These are phyloP conservation scores for Trogon surrucura DNA, from an alignment of 2,113 vertebrate genomes.

Conservation along the genomic window DNA sequence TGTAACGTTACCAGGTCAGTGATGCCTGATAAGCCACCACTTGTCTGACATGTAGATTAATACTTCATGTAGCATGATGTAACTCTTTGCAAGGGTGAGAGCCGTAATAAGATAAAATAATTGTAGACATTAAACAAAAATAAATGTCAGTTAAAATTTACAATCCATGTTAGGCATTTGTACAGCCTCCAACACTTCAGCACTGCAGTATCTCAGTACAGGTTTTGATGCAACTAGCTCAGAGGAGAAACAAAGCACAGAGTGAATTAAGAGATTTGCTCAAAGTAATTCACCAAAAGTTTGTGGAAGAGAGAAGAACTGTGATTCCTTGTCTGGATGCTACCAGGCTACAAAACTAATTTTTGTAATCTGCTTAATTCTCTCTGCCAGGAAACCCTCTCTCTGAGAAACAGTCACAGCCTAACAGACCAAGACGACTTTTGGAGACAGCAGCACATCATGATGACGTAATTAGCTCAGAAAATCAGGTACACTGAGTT, in stretches of 20 bases:
- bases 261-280: not conserved
- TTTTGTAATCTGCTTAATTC: not conserved
- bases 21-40: not conserved
- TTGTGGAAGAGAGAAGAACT: not conserved
- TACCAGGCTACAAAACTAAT: not conserved
- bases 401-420: not conserved
- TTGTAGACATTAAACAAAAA: not conserved
- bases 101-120: not conserved
- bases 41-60: not conserved
- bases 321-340: not conserved
- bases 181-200: not conserved
- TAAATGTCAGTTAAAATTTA: not conserved
- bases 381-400: not conserved
- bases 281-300: not conserved
- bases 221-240: no score
- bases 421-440: fast-evolving
- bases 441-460: not conserved
- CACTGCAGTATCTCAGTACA: not conserved
- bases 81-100: not conserved
- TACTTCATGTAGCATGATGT: not conserved
- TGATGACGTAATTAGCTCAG: fast-evolving
- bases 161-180: not conserved
- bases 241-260: not conserved
- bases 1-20: not conserved
- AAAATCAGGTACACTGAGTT: not conserved